A percentile compares a stretch with the other conserved stretches of the same genome.
phyloP scores from a whole-genome alignment of 1,140 invertebrate genomes.

The Lysiphlebus fabarum region DNA sequence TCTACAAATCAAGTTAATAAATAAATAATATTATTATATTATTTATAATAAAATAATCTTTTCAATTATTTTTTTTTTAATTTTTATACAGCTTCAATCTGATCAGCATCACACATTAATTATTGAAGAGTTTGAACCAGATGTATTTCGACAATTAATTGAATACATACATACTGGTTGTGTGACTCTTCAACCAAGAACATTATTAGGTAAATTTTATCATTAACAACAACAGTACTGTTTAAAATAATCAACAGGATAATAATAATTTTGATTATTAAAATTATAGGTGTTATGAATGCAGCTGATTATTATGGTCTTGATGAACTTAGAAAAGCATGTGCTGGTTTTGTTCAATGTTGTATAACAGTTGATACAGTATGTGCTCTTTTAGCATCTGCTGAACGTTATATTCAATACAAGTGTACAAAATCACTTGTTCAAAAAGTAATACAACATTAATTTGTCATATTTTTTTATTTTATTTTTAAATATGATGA shows the following conservation, averaged over 20 bases:
- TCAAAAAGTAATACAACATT: conserved; percentile 84
- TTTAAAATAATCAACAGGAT: too few species aligned
- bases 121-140: conserved; percentile 92
- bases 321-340: conserved; percentile 83
- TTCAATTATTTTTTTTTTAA: neutral
- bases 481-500: too few species aligned
- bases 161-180: conserved; percentile 94
- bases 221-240: neutral
- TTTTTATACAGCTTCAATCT: conserved; percentile 71
- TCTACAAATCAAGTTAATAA: conserved; percentile 74
- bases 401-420: conserved; percentile 91
- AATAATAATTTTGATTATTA: neutral
- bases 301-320: conserved; percentile 92
- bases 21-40: neutral
- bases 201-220: conserved; percentile 69
- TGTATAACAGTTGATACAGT: conserved; percentile 94
- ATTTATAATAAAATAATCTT: neutral
- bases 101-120: conserved; percentile 92
- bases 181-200: conserved; percentile 86
- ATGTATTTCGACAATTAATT: conserved; percentile 91
- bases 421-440: conserved; percentile 90
- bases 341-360: conserved; percentile 87
- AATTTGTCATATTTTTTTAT: too few species aligned
- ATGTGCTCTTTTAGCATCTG: conserved; percentile 84
- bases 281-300: conserved; percentile 83